phyloP scores from a whole-genome alignment of 2,888 invertebrate species.

The Mythimna pallens region DNA sequence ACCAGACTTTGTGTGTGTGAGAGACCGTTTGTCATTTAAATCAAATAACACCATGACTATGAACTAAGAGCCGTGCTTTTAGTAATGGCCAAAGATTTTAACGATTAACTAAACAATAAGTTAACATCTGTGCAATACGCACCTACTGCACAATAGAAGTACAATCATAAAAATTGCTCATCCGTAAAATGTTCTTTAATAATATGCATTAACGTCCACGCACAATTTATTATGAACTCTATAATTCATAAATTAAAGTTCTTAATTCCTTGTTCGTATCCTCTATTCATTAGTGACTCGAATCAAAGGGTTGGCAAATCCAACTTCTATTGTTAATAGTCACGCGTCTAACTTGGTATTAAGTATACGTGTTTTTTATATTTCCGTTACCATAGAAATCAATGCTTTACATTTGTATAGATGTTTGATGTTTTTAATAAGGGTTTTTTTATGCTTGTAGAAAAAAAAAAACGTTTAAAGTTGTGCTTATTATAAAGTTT shows the following conservation, averaged over 20 bases:
- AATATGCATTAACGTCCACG: conserved; percentile 76
- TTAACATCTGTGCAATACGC: conserved; percentile 71
- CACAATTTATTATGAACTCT: conserved; percentile 63
- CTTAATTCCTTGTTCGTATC: conserved; percentile 47
- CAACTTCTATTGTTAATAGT: conserved; percentile 87
- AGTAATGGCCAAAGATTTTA: conserved; percentile 65
- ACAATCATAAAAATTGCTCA: conserved; percentile 88
- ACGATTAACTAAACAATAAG: conserved; percentile 72
- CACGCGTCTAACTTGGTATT: conserved; percentile 87
- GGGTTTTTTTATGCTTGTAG: conserved; percentile 52
- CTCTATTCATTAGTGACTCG: conserved; percentile 84
- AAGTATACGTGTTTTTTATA: conserved; percentile 84
- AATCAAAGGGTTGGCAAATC: conserved; percentile 90
- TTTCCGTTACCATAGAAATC: conserved; percentile 86
- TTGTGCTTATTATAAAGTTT: conserved; percentile 14
- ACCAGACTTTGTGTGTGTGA: neutral
- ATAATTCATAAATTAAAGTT: conserved; percentile 62
- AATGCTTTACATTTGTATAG: conserved; percentile 69
- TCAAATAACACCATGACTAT: conserved; percentile 27
- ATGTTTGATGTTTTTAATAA: conserved; percentile 58
- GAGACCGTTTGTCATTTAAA: conserved; percentile 35
- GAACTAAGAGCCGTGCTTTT: conserved; percentile 42
- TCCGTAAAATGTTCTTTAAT: conserved; percentile 85
- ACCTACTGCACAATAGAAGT: conserved; percentile 74
- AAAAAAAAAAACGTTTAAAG: conserved; percentile 6